Evolutionary conservation across 2,797 vertebrate species (phyloP).

Genomic region (Halcyon chelicuti): DNA sequence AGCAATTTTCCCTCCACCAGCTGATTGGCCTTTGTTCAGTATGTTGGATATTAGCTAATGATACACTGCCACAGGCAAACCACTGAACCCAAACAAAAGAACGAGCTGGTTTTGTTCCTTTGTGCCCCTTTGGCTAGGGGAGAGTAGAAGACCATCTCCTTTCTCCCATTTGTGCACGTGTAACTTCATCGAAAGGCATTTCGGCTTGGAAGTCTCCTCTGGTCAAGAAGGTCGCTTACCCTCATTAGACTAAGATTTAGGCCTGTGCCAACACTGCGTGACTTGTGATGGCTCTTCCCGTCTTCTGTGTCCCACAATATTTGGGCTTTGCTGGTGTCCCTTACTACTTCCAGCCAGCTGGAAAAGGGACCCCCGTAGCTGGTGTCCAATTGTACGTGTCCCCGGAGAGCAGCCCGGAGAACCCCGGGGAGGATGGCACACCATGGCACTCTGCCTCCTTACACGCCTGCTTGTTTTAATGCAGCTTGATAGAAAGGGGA

Average conservation of each 20-base stretch:
- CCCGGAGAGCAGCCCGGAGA: background rate
- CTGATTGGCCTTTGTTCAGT: background rate
- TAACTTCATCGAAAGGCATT: background rate
- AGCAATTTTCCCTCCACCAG: background rate
- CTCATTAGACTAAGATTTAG: background rate
- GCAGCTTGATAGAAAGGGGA: background rate
- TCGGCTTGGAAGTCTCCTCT: background rate
- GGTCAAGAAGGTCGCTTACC: background rate
- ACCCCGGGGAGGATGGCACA: background rate
- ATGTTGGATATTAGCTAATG: background rate
- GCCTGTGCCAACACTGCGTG: background rate
- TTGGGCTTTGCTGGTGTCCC: background rate
- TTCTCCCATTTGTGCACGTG: accelerated
- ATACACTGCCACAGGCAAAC: background rate
- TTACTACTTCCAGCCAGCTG: background rate
- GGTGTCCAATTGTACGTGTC: background rate
- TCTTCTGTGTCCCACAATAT: background rate
- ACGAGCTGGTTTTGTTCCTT: background rate
- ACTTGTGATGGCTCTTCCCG: background rate
- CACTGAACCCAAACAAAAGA: background rate
- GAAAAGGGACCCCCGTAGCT: background rate
- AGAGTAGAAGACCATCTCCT: background rate
- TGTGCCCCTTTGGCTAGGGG: background rate
- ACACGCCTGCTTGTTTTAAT: conserved; percentile 35
- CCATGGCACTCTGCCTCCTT: background rate